A percentile compares a stretch with the other conserved stretches of the same genome.
Conservation (phyloP, 2,113 vertebrate genomes). For the Erythrocercus mccallii region DNA sequence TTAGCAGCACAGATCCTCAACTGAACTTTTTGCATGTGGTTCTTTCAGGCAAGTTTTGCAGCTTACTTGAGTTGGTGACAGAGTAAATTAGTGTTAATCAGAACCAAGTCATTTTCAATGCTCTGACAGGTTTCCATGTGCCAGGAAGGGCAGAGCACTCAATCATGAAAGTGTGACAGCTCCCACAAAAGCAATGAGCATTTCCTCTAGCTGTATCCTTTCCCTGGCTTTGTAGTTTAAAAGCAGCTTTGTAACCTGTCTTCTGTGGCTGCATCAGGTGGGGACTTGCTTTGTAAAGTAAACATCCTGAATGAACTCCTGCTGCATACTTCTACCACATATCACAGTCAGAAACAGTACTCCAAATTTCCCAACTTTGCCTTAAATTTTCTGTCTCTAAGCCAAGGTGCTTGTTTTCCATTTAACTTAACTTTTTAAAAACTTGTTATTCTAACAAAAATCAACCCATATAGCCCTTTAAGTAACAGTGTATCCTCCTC, state of each 20-base stretch:
- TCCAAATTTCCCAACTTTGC: not conserved
- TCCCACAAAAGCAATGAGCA: not conserved
- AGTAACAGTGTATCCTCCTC: not conserved
- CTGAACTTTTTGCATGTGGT: not conserved
- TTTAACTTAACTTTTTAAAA: not conserved
- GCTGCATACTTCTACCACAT: not conserved
- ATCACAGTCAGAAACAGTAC: not conserved
- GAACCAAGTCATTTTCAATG: not conserved
- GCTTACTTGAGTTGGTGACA: not conserved
- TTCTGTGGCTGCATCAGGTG: not conserved
- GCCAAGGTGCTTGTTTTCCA: not conserved
- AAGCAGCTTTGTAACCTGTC: not conserved
- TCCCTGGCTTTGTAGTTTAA: not conserved
- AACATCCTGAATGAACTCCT: not conserved
- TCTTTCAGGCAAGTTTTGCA: not conserved
- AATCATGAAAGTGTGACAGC: not conserved
- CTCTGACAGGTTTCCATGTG: not conserved
- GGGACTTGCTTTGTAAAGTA: not conserved
- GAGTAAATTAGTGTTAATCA: not conserved
- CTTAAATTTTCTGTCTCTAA: not conserved
- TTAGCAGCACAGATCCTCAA: not conserved
- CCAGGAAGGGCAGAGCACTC: not conserved
- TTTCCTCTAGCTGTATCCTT: not conserved
- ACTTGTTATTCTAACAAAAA: not conserved
- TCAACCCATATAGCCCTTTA: not conserved